phyloP scores from a whole-genome alignment of 2,797 vertebrate genomes.

The Pangasius djambal region DNA sequence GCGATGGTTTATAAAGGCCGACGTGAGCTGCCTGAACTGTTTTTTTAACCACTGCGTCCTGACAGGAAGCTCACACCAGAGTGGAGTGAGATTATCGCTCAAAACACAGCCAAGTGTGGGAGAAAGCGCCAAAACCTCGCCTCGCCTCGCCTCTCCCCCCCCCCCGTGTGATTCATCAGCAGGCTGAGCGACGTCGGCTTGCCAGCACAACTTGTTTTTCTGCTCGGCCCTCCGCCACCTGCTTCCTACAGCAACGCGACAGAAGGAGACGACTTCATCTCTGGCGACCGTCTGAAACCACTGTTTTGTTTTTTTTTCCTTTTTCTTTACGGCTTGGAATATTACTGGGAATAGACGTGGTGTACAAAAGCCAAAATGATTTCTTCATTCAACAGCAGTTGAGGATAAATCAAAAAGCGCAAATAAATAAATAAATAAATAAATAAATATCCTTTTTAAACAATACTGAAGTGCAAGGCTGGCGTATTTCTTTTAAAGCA shows the following conservation, averaged over 20 bases:
- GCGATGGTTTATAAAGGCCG: background rate
- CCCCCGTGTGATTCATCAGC: slow-evolving; percentile 50
- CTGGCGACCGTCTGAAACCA: background rate
- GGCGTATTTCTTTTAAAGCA: background rate
- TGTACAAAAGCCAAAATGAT: background rate
- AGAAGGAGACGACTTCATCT: slow-evolving; percentile 23
- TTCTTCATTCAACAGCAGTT: background rate
- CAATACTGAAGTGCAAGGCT: background rate
- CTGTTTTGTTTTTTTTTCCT: background rate
- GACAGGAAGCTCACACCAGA: slow-evolving; percentile 44
- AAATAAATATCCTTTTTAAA: background rate
- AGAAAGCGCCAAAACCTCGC: slow-evolving; percentile 47
- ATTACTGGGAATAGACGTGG: background rate
- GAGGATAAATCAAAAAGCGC: background rate
- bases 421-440: no score
- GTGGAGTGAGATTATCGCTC: slow-evolving; percentile 36
- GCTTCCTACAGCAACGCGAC: slow-evolving; percentile 30
- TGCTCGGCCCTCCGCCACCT: slow-evolving; percentile 34
- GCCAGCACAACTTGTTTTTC: slow-evolving; percentile 32
- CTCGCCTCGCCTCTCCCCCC: slow-evolving; percentile 20
- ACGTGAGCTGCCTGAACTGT: background rate
- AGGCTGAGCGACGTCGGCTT: slow-evolving; percentile 22
- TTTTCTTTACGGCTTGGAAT: background rate
- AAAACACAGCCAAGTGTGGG: slow-evolving; percentile 32
- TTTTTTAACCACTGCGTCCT: slow-evolving; percentile 17